Percentiles rank a stretch among this genome's conserved stretches.
phyloP scores from a whole-genome alignment of 1,140 invertebrate species.

The Bactericera cockerelli region DNA sequence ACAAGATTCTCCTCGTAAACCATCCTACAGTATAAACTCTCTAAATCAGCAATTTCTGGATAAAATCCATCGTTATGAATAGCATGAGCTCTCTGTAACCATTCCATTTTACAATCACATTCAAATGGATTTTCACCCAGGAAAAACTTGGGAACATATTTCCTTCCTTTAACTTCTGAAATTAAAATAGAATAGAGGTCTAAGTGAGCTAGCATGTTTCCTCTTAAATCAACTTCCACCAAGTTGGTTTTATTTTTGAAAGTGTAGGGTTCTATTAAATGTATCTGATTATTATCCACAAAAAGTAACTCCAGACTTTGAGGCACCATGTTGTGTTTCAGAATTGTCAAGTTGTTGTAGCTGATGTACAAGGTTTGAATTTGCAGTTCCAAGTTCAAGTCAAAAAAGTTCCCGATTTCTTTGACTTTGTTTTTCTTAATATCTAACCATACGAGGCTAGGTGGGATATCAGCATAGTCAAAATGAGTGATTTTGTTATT shows the following conservation, averaged over 20 bases:
- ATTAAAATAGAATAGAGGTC: slow-evolving; percentile 62
- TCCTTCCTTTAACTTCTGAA: slow-evolving; percentile 47
- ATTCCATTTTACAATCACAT: slow-evolving; percentile 77
- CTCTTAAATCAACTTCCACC: slow-evolving; percentile 66
- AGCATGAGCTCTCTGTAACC: slow-evolving; percentile 67
- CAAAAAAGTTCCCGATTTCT: slow-evolving; percentile 58
- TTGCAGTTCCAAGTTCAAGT: slow-evolving; percentile 45
- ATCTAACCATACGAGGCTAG: slow-evolving; percentile 71
- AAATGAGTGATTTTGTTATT: slow-evolving; percentile 81
- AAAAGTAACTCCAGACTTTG: slow-evolving; percentile 62
- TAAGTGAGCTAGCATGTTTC: slow-evolving; percentile 66
- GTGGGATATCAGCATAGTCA: slow-evolving; percentile 72
- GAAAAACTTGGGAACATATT: slow-evolving; percentile 64
- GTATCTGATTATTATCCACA: slow-evolving; percentile 67
- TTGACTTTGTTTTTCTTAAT: slow-evolving; percentile 74
- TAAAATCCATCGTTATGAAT: slow-evolving; percentile 52
- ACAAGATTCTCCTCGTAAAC: slow-evolving; percentile 43
- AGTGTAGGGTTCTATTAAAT: slow-evolving; percentile 58
- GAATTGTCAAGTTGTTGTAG: slow-evolving; percentile 60
- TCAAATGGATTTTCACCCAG: slow-evolving; percentile 74
- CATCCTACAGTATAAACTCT: slow-evolving; percentile 78
- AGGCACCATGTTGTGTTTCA: slow-evolving; percentile 51
- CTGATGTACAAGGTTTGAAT: slow-evolving; percentile 65
- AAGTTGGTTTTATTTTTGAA: slow-evolving; percentile 70
- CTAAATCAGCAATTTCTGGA: slow-evolving; percentile 77